These are phyloP conservation scores for Aleiodes testaceus DNA, from an alignment of 2,888 invertebrate genomes.

Conservation along the genomic window DNA sequence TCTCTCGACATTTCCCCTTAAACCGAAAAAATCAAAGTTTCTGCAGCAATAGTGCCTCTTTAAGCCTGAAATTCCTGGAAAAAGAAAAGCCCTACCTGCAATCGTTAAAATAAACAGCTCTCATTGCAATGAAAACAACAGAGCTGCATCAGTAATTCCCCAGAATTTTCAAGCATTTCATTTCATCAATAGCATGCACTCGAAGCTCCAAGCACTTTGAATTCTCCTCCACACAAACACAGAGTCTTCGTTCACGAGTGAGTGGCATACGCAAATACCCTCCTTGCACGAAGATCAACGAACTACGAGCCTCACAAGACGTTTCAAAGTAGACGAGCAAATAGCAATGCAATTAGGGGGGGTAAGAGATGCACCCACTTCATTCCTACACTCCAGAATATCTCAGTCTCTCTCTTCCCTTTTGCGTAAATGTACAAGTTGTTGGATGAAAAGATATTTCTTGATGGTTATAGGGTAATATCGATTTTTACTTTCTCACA, in stretches of 20 bases:
- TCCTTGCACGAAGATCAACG: conserved; percentile 13
- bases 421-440: background rate
- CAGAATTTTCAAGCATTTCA: conserved; percentile 4
- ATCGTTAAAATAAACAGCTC: conserved; percentile 14
- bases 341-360: conserved; percentile 39
- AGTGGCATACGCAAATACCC: conserved; percentile 15
- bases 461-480: conserved; percentile 33
- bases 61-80: background rate
- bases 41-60: too few species aligned
- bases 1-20: too few species aligned
- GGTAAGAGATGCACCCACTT: conserved; percentile 31
- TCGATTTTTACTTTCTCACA: conserved; percentile 51
- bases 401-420: background rate
- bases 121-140: conserved; percentile 44
- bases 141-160: background rate
- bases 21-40: too few species aligned
- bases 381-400: background rate
- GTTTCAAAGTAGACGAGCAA: conserved; percentile 30
- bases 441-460: conserved; percentile 23
- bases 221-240: conserved; percentile 12
- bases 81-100: background rate
- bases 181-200: conserved; percentile 26
- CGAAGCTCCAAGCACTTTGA: background rate
- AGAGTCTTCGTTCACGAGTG: conserved; percentile 3
- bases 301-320: conserved; percentile 22